phyloP scores from a whole-genome alignment of 2,888 invertebrate genomes.

The Euphydryas editha region DNA sequence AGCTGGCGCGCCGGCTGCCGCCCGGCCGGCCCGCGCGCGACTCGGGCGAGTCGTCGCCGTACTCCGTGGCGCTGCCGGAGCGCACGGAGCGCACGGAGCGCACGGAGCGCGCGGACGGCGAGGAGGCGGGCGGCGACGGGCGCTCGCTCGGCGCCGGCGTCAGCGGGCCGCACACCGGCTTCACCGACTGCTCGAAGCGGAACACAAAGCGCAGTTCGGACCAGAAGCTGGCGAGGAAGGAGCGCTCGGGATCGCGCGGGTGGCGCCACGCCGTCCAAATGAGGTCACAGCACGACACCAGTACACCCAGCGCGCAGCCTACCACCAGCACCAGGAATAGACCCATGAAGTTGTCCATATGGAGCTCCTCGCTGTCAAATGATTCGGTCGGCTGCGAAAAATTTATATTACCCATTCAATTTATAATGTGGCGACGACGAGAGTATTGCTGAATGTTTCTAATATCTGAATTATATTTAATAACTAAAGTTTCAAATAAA shows the following conservation, averaged over 20 bases:
- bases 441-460: too few relatives aligned
- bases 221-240: constrained; percentile 56
- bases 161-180: constrained; percentile 61
- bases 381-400: constrained; percentile 58
- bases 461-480: too few relatives aligned
- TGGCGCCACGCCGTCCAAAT: constrained; percentile 59
- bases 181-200: constrained; percentile 66
- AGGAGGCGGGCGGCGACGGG: constrained; percentile 13
- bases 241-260: constrained; percentile 51
- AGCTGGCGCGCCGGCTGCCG: constrained; percentile 19
- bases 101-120: constrained; percentile 18
- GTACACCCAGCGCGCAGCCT: constrained; percentile 86
- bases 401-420: too few relatives aligned
- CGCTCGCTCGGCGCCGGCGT: constrained; percentile 38
- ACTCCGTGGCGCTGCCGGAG: constrained; percentile 35
- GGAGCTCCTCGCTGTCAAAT: constrained; percentile 67
- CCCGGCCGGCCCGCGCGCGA: constrained; percentile 16
- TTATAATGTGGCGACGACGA: too few relatives aligned
- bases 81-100: constrained; percentile 15
- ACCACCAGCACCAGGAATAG: constrained; percentile 90
- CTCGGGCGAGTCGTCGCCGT: neutral
- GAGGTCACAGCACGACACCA: constrained; percentile 87
- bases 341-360: constrained; percentile 90
- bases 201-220: constrained; percentile 73
- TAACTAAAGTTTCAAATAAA: too few relatives aligned